A percentile compares a stretch with the other conserved stretches of the same genome.
Evolutionary conservation across 2,888 invertebrate genomes (phyloP).

Genomic region (Creontiades dilutus): DNA sequence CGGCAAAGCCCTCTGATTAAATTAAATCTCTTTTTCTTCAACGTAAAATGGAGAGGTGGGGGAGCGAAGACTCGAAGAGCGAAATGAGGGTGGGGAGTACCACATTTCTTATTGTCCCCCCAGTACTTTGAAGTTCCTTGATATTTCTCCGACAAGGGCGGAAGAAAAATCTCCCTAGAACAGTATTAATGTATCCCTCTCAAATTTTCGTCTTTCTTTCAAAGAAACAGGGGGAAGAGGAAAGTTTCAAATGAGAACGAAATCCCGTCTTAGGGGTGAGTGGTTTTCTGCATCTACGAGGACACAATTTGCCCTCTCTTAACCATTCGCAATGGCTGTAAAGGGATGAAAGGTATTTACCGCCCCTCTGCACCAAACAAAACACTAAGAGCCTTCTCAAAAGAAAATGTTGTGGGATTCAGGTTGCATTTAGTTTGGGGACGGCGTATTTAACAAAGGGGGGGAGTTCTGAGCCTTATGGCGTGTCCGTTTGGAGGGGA

Average conservation of each 20-base stretch:
- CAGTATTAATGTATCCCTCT: conserved; percentile 30
- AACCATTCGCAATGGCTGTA: background rate
- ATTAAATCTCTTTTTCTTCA: background rate
- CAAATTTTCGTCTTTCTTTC: conserved; percentile 1
- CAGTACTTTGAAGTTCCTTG: conserved; percentile 10
- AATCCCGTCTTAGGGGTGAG: conserved; percentile 2
- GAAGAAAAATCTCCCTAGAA: conserved; percentile 16
- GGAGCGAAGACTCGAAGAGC: background rate
- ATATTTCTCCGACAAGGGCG: conserved; percentile 14
- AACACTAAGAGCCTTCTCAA: background rate
- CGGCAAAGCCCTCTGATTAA: conserved; percentile 14
- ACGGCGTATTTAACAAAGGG: background rate
- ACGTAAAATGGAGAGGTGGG: background rate
- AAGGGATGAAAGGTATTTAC: conserved; percentile 21
- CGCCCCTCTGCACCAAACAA: background rate
- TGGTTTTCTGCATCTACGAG: conserved; percentile 6
- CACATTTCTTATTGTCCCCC: conserved; percentile 35
- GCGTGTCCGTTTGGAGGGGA: background rate
- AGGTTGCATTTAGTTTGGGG: background rate
- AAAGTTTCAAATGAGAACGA: conserved; percentile 32
- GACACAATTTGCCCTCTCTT: background rate
- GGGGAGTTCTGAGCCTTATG: background rate
- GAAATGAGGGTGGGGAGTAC: background rate
- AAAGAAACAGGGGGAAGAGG: background rate
- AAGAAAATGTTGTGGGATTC: background rate